Percentiles rank a stretch among this genome's conserved stretches.
Evolutionary conservation across 2,888 invertebrate species (phyloP).

Genomic region (Tortricodes alternella): DNA sequence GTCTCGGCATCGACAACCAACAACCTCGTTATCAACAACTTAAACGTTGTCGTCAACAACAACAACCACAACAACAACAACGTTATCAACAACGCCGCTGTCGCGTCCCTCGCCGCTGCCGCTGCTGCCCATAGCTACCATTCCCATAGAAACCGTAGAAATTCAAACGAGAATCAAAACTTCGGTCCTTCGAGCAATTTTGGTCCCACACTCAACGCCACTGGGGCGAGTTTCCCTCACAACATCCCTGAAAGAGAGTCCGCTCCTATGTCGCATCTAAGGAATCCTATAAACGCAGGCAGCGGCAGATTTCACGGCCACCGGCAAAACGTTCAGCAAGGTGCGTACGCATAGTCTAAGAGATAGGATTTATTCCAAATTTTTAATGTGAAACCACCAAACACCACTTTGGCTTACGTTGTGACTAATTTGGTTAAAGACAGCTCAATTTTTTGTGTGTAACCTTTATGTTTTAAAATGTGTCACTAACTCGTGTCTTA

Average conservation of each 20-base stretch:
- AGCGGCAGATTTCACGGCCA: conserved; percentile 76
- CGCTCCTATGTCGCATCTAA: conserved; percentile 76
- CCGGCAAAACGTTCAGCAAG: conserved; percentile 77
- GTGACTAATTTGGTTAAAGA: conserved; percentile 73
- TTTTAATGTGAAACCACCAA: conserved; percentile 60
- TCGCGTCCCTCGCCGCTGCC: conserved; percentile 75
- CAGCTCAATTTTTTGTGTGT: conserved; percentile 66
- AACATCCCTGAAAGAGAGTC: conserved; percentile 71
- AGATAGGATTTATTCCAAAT: conserved; percentile 65
- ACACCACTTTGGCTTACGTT: conserved; percentile 70
- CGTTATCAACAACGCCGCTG: conserved; percentile 78
- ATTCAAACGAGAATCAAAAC: conserved; percentile 74
- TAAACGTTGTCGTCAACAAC: conserved; percentile 80
- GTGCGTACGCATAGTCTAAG: conserved; percentile 68
- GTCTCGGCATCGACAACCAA: conserved; percentile 78
- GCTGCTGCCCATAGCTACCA: conserved; percentile 79
- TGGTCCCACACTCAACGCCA: conserved; percentile 74
- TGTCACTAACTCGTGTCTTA: conserved; percentile 61
- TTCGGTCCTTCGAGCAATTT: conserved; percentile 67
- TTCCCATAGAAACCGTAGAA: conserved; percentile 71
- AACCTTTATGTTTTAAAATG: conserved; percentile 49
- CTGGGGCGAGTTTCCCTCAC: conserved; percentile 67
- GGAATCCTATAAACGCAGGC: conserved; percentile 71
- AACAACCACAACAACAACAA: conserved; percentile 81
- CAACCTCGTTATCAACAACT: conserved; percentile 78